These are phyloP conservation scores for Malurus splendens DNA, from an alignment of 2,797 vertebrate genomes.

Conservation along the genomic window DNA sequence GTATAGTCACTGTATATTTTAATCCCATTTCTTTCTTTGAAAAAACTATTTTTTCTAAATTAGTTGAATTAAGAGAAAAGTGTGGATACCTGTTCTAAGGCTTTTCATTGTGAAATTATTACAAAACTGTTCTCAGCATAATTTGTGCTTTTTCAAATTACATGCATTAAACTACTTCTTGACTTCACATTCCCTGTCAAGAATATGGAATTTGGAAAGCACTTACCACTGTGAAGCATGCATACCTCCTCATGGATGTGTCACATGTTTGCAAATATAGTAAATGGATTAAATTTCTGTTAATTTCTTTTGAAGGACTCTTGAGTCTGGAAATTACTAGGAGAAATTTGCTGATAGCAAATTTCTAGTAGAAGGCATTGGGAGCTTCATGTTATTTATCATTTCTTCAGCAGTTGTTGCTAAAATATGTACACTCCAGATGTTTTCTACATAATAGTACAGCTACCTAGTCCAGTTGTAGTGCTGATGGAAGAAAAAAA, in stretches of 20 bases:
- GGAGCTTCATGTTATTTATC: rapidly evolving
- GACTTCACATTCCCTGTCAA: not conserved
- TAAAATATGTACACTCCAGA: not conserved
- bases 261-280: not conserved
- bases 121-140: not conserved
- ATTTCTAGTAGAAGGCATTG: not conserved
- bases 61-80: not conserved
- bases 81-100: not conserved
- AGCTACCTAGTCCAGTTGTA: not conserved
- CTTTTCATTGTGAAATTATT: not conserved
- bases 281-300: not conserved
- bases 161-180: not conserved
- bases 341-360: not conserved
- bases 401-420: not conserved
- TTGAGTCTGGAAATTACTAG: not conserved
- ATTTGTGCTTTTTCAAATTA: not conserved
- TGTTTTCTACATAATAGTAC: not conserved
- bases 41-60: not conserved
- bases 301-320: not conserved
- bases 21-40: not conserved
- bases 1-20: not conserved
- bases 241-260: not conserved
- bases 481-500: not conserved
- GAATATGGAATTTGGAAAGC: not conserved
- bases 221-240: not conserved